A percentile compares a stretch with the other conserved stretches of the same genome.
Evolutionary conservation across 1,140 invertebrate genomes (phyloP).

Genomic region (Drosophila parvula): DNA sequence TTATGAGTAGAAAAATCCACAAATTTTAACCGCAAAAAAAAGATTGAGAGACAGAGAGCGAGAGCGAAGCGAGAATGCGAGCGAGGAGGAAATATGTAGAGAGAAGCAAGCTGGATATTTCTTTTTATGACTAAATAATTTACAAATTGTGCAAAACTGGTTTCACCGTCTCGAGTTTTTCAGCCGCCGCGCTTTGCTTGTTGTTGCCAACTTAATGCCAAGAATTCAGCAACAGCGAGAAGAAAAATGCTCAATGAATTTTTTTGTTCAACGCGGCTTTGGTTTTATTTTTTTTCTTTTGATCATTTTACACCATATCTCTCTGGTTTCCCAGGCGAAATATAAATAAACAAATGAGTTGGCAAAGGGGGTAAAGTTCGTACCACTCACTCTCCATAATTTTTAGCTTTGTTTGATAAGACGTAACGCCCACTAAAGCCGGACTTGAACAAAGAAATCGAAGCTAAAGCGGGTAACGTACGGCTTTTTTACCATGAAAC

Average conservation of each 20-base stretch:
- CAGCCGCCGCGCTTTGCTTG: slow-evolving; percentile 18
- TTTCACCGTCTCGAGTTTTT: slow-evolving; percentile 30
- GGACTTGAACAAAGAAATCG: slow-evolving; percentile 22
- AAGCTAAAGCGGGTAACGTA: neutral
- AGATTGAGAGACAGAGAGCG: neutral
- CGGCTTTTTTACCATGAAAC: slow-evolving; percentile 5
- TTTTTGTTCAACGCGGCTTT: slow-evolving; percentile 23
- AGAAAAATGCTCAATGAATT: slow-evolving; percentile 68
- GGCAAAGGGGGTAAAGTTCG: neutral
- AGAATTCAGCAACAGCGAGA: slow-evolving; percentile 46
- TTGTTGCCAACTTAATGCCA: slow-evolving; percentile 41
- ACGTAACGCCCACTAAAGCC: slow-evolving; percentile 35
- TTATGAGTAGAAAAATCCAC: slow-evolving; percentile 31
- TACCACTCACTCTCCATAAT: slow-evolving; percentile 1
- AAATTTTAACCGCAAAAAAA: slow-evolving; percentile 16
- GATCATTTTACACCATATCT: slow-evolving; percentile 6
- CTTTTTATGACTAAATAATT: slow-evolving; percentile 70
- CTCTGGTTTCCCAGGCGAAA: slow-evolving; percentile 29
- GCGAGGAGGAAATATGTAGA: slow-evolving; percentile 8
- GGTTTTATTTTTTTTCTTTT: slow-evolving; percentile 1
- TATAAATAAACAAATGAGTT: slow-evolving; percentile 17
- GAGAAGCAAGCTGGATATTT: slow-evolving; percentile 44
- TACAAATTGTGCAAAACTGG: slow-evolving; percentile 74
- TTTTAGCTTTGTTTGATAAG: slow-evolving; percentile 24
- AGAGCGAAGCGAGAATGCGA: slow-evolving; percentile 1